A percentile compares a stretch with the other conserved stretches of the same genome.
These are phyloP conservation scores for Clarias magur DNA, from an alignment of 2,113 vertebrate species.

Conservation along the genomic window DNA sequence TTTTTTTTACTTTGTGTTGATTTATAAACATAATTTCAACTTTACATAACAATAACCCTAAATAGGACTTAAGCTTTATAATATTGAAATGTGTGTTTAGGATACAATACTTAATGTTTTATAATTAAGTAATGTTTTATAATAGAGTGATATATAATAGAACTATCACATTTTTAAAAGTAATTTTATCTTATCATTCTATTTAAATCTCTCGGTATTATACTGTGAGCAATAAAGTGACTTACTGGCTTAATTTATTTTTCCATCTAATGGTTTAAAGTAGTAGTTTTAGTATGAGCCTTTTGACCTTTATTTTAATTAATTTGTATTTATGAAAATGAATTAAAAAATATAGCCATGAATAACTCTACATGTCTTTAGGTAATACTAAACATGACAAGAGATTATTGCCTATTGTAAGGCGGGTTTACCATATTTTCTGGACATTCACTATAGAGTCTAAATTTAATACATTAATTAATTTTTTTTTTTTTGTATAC, in stretches of 20 bases:
- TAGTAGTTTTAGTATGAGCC: background rate
- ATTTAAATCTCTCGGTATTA: background rate
- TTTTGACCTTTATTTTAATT: background rate
- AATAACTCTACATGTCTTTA: background rate
- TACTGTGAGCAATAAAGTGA: conserved; percentile 32
- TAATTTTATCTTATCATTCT: background rate
- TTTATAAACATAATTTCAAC: background rate
- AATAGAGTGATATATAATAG: background rate
- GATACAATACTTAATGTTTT: background rate
- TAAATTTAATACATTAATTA: background rate
- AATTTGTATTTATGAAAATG: background rate
- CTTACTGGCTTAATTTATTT: conserved; percentile 28
- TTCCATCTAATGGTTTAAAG: conserved; percentile 1
- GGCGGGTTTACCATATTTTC: conserved; percentile 1
- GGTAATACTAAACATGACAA: background rate
- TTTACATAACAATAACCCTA: background rate
- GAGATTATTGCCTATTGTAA: background rate
- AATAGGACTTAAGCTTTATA: background rate
- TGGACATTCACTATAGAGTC: background rate
- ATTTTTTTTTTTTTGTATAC: background rate
- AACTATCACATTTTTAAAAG: background rate
- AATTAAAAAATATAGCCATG: background rate
- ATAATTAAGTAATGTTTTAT: background rate
- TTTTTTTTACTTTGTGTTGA: background rate
- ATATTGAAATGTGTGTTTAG: background rate